Conservation (phyloP, 2,888 invertebrate species). For the Ectemnius lituratus region DNA sequence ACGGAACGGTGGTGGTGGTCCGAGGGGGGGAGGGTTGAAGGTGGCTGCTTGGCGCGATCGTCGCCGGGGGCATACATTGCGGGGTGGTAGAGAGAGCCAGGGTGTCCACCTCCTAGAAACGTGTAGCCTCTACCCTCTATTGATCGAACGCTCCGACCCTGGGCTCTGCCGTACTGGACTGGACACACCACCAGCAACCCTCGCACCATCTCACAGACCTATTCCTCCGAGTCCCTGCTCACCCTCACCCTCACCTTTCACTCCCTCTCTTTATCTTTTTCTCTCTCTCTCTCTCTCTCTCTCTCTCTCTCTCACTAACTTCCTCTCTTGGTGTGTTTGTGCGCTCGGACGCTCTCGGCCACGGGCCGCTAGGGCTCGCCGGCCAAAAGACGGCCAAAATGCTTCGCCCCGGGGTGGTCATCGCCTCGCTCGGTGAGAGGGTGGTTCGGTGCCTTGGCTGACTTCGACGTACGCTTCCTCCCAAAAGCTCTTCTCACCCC, state of each 20-base stretch:
- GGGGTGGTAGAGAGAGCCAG: conserved; percentile 54
- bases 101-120: conserved; percentile 76
- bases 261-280: too few relatives aligned
- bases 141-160: conserved; percentile 76
- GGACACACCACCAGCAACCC: conserved; percentile 72
- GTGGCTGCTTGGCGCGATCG: conserved; percentile 36
- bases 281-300: too few relatives aligned
- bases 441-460: conserved; percentile 33
- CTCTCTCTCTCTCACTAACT: too few relatives aligned
- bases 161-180: conserved; percentile 76
- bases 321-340: conserved; percentile 4
- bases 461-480: conserved; percentile 33
- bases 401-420: conserved; percentile 62
- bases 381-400: conserved; percentile 74
- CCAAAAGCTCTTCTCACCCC: too few relatives aligned
- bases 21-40: conserved; percentile 16
- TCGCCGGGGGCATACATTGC: conserved; percentile 39
- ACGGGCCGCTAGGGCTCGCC: conserved; percentile 52
- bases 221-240: conserved; percentile 40
- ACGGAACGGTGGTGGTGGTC: conserved; percentile 22
- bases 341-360: conserved; percentile 22
- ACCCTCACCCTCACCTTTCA: too few relatives aligned
- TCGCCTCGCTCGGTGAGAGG: conserved; percentile 49
- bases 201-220: conserved; percentile 64
- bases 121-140: conserved; percentile 76